Conservation (phyloP, 2,888 invertebrate species). For the Hecatera dysodea region DNA sequence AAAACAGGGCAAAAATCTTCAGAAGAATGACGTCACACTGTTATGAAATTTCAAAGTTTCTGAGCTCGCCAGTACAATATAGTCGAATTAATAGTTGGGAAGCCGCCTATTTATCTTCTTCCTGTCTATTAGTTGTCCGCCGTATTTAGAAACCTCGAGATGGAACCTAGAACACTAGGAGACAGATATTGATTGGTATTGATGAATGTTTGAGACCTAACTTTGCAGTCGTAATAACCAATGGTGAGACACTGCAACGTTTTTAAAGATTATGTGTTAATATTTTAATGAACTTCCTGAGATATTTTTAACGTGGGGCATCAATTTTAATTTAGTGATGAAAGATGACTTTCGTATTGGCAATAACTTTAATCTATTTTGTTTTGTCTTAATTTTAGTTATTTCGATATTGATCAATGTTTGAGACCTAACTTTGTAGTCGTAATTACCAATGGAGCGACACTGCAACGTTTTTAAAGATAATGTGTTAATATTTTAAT, state of each 20-base stretch:
- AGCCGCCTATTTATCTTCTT: constrained; percentile 42
- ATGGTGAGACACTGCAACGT: not conserved
- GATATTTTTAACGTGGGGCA: not conserved
- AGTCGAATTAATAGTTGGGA: constrained; percentile 26
- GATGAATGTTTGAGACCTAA: constrained; percentile 27
- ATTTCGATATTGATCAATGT: too few species aligned
- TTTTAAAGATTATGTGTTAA: not conserved
- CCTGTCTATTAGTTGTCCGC: constrained; percentile 10
- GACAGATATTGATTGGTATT: constrained; percentile 45
- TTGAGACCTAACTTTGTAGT: not conserved
- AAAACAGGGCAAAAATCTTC: not conserved
- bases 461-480: not conserved
- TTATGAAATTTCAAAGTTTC: constrained; percentile 1
- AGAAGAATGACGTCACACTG: not conserved
- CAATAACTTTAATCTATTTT: not conserved
- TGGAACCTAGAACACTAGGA: constrained; percentile 19
- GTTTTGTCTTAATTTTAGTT: not conserved
- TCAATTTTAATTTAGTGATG: constrained; percentile 18
- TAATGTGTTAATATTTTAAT: not conserved
- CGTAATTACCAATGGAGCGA: not conserved
- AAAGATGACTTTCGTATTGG: not conserved
- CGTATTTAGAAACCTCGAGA: constrained; percentile 21
- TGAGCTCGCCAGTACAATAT: constrained; percentile 20
- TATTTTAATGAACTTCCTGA: constrained; percentile 13
- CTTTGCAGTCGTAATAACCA: not conserved